Evolutionary conservation across 2,113 vertebrate species (phyloP), one percentile per base, ranked within the genome.

Genomic region (Platichthys flesus): DNA sequence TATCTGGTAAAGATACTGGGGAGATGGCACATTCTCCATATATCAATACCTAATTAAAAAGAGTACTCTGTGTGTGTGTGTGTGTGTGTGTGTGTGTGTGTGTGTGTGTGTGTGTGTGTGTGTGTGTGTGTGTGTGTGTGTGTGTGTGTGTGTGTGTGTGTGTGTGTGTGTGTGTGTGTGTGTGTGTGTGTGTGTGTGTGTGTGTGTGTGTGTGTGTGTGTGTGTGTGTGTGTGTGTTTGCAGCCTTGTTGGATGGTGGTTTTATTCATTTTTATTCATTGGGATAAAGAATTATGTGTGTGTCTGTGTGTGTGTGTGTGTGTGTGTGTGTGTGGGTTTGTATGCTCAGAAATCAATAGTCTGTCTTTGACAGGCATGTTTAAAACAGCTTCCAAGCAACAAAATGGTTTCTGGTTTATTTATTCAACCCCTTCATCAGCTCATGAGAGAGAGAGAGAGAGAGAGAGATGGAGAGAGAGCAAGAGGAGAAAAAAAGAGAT

Each of bases 21-120:
- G 5, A 51, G 47, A 51, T 18, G 47, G 47, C 47, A 26, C 15
- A 51, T 63, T n/a, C 14, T 59, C 51, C 51, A 73, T 64, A 56
- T 68, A 75, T 87, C 86, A 75, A 31, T 76, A 78, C 57, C 79
- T 85, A 82, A 87, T 88, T 79, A 83, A 74, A 81, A 21, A 20
- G 1, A 35, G 16, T 28, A n/a, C 21, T 23, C n/a, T 24, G 24
- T 24, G 24, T 24, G 24, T 24, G 24, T 24, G 24, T 24, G 24
- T 24, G 24, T 24, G 24, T 24, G 24, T 24, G 24, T 24, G 24
- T 24, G 24, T 24, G 24, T 24, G 24, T 24, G 24, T 24, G 24
- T 24, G 24, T 24, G 24, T 24, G 24, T 24, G 24, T 24, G 24
- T 24, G 24, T 24, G 24, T 24, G 24, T 24, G 24, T 24, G 24